Conservation (phyloP, 2,888 invertebrate species). For the Cerastis rubricosa region DNA sequence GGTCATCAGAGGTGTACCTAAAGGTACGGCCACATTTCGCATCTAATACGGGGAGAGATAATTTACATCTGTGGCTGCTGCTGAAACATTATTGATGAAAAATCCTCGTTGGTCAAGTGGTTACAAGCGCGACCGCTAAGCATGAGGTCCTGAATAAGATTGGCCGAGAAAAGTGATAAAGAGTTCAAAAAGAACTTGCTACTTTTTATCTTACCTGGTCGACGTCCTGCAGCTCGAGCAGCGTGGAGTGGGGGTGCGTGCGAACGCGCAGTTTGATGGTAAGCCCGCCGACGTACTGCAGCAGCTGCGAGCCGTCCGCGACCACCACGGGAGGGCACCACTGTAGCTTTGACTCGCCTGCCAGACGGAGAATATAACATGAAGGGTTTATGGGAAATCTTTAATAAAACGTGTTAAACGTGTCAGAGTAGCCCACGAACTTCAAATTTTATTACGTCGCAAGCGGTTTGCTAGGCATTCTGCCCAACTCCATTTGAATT, state of each 20-base stretch:
- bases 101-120: not conserved
- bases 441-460: no score
- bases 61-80: not conserved
- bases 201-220: constrained; percentile 70
- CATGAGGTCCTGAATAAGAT: not conserved
- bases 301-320: constrained; percentile 81
- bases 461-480: no score
- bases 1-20: not conserved
- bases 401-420: not conserved
- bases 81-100: not conserved
- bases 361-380: not conserved
- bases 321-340: constrained; percentile 81
- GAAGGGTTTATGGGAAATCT: not conserved
- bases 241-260: constrained; percentile 81
- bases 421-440: no score
- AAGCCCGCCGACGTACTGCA: constrained; percentile 74
- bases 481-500: no score
- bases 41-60: not conserved
- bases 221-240: constrained; percentile 80
- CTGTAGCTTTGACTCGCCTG: constrained; percentile 65
- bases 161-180: not conserved
- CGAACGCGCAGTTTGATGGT: constrained; percentile 82
- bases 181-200: constrained; percentile 41
- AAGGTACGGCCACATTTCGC: not conserved
- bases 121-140: not conserved